Evolutionary conservation across 2,888 invertebrate species (phyloP), one percentile per base, ranked within the genome.

Genomic region (Scaptomyza parva): DNA sequence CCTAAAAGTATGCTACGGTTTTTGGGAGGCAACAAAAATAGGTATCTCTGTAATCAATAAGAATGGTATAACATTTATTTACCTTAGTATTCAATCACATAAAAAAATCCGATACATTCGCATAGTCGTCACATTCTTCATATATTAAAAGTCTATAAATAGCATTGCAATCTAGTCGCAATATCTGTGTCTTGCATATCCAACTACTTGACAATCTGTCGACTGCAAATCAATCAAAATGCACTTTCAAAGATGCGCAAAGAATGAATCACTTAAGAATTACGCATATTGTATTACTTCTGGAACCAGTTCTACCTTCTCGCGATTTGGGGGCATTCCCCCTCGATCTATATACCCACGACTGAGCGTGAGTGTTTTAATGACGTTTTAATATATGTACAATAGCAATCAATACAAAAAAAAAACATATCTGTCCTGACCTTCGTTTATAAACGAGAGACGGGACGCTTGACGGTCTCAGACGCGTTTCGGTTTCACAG

Each of bases 371-470:
- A 28, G 33, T 18, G 12, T 7, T 51, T 17, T 35, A 14, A 33
- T 70, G 71, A 70, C 55, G 48, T 40, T 69, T 48, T 28, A 2
- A 35, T 30, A 17, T 30, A 17, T 24, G 12, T 28, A 64, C 35
- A 47, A 35, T 17, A 39, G 20, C 55, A 61, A 64, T 60, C 75
- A 75, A 73, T 61, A 60, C 43, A 41, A 30, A 30, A 28, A 3
- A 30, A 12, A 14, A 11, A 69, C 50, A 54, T 41, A 48, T 40
- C 20, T 50, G 55, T 24, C 22, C 39, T 40, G 75, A 65, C 65
- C 76, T 59, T 58, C 54, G 58, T 18, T 76, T 73, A 76, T 65
- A 73, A 76, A 44, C 35, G 57, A 37, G 45, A 51, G 51, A 54
- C 45, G 53, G 65, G 43, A 58, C 14, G 40, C 14, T 65, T 33